These are phyloP conservation scores for Heterotis niloticus DNA, from an alignment of 2,113 vertebrate genomes.

Conservation along the genomic window DNA sequence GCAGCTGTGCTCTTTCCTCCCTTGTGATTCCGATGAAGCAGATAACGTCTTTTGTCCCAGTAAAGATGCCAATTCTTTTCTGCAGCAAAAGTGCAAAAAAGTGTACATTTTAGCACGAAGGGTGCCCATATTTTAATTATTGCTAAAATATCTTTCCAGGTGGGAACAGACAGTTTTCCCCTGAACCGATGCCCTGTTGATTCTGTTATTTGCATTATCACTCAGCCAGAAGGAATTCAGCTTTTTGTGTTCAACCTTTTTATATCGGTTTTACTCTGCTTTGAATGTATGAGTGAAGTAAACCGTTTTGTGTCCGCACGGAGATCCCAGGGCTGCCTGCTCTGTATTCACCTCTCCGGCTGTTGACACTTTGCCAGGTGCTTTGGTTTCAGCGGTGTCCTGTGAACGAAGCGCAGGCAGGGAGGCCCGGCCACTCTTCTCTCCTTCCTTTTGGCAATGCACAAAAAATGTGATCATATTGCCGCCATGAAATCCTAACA, in stretches of 20 bases:
- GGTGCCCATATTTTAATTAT: no score
- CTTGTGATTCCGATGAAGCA: no score
- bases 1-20: no score
- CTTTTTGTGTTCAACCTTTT: not conserved
- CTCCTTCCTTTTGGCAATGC: conserved; percentile 31
- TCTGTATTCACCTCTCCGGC: conserved; percentile 16
- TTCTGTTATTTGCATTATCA: no score
- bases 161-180: no score
- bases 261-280: not conserved
- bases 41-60: no score
- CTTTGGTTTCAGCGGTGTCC: conserved; percentile 33
- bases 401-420: conserved; percentile 1
- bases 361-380: conserved; percentile 22
- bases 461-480: conserved; percentile 24
- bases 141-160: no score
- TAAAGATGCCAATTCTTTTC: no score
- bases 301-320: not conserved
- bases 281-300: not conserved
- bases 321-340: conserved; percentile 15
- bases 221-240: not conserved
- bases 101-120: no score
- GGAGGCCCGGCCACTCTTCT: conserved; percentile 1
- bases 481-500: conserved; percentile 34
- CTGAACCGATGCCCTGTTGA: no score
- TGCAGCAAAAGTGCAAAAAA: no score